Percentiles rank a stretch among this genome's conserved stretches.
Evolutionary conservation across 2,113 vertebrate genomes (phyloP).

Genomic region (Platycercus adscitus): DNA sequence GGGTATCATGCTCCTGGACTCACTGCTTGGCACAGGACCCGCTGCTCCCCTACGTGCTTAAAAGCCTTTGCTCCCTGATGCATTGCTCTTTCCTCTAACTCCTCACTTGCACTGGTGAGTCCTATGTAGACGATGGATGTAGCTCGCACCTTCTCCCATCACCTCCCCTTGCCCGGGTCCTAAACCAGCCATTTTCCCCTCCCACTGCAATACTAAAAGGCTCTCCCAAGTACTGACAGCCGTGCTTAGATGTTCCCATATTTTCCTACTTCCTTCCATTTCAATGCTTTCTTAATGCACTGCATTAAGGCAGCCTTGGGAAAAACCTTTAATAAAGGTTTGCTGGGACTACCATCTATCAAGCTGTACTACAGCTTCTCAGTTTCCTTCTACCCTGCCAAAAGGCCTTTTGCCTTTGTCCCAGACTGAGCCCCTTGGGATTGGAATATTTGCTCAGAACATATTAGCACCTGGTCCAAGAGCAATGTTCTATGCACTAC

Average conservation of each 20-base stretch:
- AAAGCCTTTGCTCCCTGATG: background rate
- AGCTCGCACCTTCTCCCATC: background rate
- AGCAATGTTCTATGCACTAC: background rate
- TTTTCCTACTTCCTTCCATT: background rate
- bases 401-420: background rate
- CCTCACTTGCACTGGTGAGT: background rate
- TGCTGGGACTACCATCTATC: background rate
- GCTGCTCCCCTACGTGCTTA: background rate
- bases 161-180: background rate
- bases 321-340: background rate
- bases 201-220: background rate
- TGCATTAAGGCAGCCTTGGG: background rate
- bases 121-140: background rate
- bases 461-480: background rate
- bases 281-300: background rate
- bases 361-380: background rate
- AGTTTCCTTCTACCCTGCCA: background rate
- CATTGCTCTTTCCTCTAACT: background rate
- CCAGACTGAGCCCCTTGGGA: background rate
- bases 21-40: background rate
- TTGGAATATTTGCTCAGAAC: background rate
- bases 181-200: background rate
- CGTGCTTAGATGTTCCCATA: background rate
- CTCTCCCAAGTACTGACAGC: background rate
- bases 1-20: background rate